Conservation (phyloP, 2,888 invertebrate genomes). For the Synanthedon formicaeformis region DNA sequence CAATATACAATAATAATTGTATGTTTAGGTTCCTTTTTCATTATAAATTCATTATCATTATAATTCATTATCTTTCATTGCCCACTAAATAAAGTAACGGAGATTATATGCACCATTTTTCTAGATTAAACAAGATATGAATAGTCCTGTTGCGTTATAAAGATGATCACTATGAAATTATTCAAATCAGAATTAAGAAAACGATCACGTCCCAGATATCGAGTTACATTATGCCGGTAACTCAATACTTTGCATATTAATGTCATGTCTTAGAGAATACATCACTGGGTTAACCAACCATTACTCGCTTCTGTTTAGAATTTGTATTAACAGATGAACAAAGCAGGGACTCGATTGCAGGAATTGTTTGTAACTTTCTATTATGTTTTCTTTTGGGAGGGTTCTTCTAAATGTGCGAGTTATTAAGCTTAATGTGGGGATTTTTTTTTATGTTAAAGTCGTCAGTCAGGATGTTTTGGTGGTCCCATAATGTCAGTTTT, state of each 20-base stretch:
- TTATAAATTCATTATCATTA: too few relatives aligned
- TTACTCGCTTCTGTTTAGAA: conserved; percentile 43
- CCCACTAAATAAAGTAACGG: too few relatives aligned
- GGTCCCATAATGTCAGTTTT: too few relatives aligned
- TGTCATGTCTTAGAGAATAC: conserved; percentile 39
- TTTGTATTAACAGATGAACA: conserved; percentile 54
- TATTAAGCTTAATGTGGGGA: conserved; percentile 9
- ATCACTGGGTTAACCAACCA: conserved; percentile 54
- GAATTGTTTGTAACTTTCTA: conserved; percentile 24
- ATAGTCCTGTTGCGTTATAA: too few relatives aligned
- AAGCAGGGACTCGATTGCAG: conserved; percentile 31
- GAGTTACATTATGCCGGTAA: conserved; percentile 36
- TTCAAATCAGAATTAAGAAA: conserved; percentile 43
- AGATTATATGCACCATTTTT: too few relatives aligned
- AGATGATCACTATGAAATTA: too few relatives aligned
- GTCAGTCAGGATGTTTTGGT: too few relatives aligned
- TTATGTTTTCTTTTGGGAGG: conserved; percentile 10
- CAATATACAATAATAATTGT: too few relatives aligned
- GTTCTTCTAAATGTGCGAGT: conserved; percentile 13
- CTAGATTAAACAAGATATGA: too few relatives aligned
- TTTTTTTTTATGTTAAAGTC: too few relatives aligned
- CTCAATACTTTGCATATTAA: conserved; percentile 59
- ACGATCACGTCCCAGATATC: conserved; percentile 54
- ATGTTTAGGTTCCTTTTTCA: too few relatives aligned
- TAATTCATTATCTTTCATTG: too few relatives aligned